These are phyloP conservation scores for Microctonus hyperodae DNA, from an alignment of 2,888 invertebrate species.

Conservation along the genomic window DNA sequence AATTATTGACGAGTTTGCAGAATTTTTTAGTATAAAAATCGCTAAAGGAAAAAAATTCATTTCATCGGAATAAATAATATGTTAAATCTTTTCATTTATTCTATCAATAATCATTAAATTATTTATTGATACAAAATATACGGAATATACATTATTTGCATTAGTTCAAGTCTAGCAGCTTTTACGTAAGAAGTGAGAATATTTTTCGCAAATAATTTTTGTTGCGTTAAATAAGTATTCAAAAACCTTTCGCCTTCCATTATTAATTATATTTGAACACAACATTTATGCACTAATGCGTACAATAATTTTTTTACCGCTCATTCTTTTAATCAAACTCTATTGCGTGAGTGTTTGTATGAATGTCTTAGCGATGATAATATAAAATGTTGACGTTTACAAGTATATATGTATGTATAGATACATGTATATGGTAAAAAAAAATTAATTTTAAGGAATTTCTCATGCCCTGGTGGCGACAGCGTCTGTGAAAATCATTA, in stretches of 20 bases:
- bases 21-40: too few species aligned
- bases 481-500: background rate
- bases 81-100: background rate
- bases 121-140: background rate
- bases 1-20: too few species aligned
- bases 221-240: background rate
- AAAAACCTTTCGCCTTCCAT: background rate
- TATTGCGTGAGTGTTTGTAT: constrained; percentile 3
- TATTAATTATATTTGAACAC: background rate
- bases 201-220: background rate
- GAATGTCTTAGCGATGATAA: constrained; percentile 1
- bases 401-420: background rate
- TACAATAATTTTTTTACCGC: background rate
- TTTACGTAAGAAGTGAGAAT: background rate
- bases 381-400: constrained; percentile 2
- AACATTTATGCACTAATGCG: background rate
- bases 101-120: background rate
- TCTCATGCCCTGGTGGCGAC: constrained; percentile 24
- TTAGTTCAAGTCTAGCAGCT: background rate
- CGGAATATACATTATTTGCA: background rate
- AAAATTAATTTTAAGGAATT: constrained; percentile 17
- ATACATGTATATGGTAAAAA: background rate
- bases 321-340: background rate
- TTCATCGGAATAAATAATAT: too few species aligned
- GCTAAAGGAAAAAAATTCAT: background rate